Conservation (phyloP, 1,140 invertebrate genomes). For the Ylistrum balloti region DNA sequence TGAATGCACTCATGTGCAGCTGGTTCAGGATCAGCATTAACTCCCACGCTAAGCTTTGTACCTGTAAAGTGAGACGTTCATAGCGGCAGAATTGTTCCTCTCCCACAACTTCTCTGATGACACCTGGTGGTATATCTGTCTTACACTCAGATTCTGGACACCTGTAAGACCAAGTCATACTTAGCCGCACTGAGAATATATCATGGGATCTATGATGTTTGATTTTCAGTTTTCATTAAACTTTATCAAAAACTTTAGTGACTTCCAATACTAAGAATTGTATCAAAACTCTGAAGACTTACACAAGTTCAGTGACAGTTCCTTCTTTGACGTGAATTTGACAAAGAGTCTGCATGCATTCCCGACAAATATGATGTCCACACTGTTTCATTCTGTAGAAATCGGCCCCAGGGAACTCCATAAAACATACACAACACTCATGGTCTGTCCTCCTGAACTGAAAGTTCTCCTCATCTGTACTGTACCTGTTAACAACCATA, state of each 20-base stretch:
- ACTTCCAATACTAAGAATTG: too few species aligned
- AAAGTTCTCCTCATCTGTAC: slow-evolving; percentile 55
- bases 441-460: slow-evolving; percentile 68
- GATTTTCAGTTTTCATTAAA: too few species aligned
- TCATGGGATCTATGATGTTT: too few species aligned
- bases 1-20: too few species aligned
- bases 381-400: slow-evolving; percentile 68
- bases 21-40: too few species aligned
- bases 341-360: slow-evolving; percentile 68
- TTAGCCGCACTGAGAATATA: too few species aligned
- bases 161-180: slow-evolving; percentile 60
- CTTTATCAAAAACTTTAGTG: too few species aligned
- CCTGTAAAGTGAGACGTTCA: slow-evolving; percentile 70
- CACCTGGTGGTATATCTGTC: slow-evolving; percentile 63
- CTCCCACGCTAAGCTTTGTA: too few species aligned
- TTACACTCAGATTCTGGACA: slow-evolving; percentile 71
- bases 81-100: slow-evolving; percentile 68
- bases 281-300: too few species aligned
- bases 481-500: slow-evolving; percentile 61
- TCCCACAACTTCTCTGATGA: slow-evolving; percentile 65
- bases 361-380: slow-evolving; percentile 70
- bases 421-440: slow-evolving; percentile 72
- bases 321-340: slow-evolving; percentile 71
- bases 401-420: slow-evolving; percentile 65
- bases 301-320: slow-evolving; percentile 70